Percentiles rank a stretch among this genome's conserved stretches.
Evolutionary conservation across 2,113 vertebrate genomes (phyloP).

Genomic region (Tragulus kanchil): DNA sequence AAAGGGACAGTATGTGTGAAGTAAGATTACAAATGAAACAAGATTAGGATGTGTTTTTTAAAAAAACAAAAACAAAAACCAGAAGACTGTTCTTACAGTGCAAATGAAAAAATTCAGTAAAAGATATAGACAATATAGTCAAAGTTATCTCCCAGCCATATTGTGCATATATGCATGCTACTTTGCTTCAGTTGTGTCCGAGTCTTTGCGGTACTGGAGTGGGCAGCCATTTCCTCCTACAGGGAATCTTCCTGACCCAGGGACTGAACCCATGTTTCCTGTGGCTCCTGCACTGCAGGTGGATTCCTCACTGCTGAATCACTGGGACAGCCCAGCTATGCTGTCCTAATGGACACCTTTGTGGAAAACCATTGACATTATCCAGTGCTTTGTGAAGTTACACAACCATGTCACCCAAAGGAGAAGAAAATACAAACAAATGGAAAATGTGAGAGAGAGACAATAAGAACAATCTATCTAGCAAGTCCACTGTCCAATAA

Average conservation of each 20-base stretch:
- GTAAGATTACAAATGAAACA: not conserved
- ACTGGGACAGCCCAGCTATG: too few relatives aligned
- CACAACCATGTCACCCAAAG: not conserved
- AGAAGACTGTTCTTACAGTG: not conserved
- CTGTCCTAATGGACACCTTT: not conserved
- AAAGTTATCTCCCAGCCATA: not conserved
- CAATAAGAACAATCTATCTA: not conserved
- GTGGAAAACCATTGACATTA: not conserved
- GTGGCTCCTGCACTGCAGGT: too few relatives aligned
- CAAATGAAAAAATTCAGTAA: not conserved
- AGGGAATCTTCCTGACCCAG: too few relatives aligned
- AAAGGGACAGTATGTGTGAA: not conserved
- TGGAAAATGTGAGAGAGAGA: not conserved
- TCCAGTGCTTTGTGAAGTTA: not conserved
- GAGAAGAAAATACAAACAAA: not conserved
- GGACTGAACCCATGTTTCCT: too few relatives aligned
- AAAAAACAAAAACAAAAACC: not conserved
- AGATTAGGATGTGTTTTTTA: not conserved
- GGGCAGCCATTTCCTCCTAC: too few relatives aligned
- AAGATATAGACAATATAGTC: not conserved
- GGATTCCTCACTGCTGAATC: too few relatives aligned
- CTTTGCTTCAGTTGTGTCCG: too few relatives aligned
- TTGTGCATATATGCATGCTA: too few relatives aligned
- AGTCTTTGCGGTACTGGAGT: too few relatives aligned
- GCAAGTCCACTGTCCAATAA: not conserved